Base-by-base conservation (phyloP, 2,888 invertebrate genomes). In the Eurytoma adleriae region DNA sequence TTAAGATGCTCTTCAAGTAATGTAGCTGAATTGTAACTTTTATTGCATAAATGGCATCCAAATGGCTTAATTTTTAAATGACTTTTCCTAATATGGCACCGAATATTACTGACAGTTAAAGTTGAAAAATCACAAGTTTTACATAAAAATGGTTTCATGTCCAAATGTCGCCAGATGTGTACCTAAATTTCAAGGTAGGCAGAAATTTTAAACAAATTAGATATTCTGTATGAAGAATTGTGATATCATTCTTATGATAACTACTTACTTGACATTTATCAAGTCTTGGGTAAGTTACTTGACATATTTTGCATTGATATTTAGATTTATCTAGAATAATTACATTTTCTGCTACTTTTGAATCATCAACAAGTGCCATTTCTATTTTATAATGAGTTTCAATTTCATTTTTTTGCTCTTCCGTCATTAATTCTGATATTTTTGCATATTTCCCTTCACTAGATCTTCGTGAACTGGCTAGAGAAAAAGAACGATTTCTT, bases 11-110 rank as follows among this genome's bases (percentile, higher is more conserved):
- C 88, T 30, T 86, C 86, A 4, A 89, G 83, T 3, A 87, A 81
- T n/a, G 86, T 84, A 0, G 86, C 82, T 14, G 88, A 87, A 4
- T 84, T 86, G 56, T 86, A 89, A 48, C 80, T 78, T 68, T 89
- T 89, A 14, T 85, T 81, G 27, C 89, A 89, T 0, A 86, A 18
- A 12, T 86, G 81, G 61, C 89, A 89, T 0, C 56, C 81, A 30
- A 85, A 89, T 0, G 89, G 89, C 74, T 89, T 89, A 50, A 89
- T 86, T 83, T 89, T 89, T 14, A 89, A 80, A 74, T 89, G 89
- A 71, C 87, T 87, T 69, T 89, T 89, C 52, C 89, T 84, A 5
- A 89, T 87, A 70, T 89, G 89, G 52, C 86, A 86, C 0, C 89
- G 85, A 56, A 89, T 85, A 67, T 89, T 89, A 52, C 86, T 88